Base-by-base conservation (phyloP, 2,888 invertebrate genomes). In the Scelioninae gen. 1 region DNA sequence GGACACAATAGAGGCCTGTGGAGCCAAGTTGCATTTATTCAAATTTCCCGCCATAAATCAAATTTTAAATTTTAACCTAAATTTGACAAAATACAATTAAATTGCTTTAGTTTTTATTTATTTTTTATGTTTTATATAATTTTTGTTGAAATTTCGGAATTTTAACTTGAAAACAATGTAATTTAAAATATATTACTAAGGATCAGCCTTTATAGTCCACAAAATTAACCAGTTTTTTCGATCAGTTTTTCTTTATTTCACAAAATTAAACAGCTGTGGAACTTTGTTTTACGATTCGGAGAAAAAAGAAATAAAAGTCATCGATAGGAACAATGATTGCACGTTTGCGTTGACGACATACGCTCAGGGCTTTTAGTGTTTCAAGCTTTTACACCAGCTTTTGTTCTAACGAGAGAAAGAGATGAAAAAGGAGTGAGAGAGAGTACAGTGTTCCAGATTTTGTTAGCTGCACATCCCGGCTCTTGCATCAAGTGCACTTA, bases 331-430 rank as follows among this genome's bases (percentile, higher is more conserved):
- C 23, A 49, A 49, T 49, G 49, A 49, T 49, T 49, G 49, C 49
- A 49, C 62, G 60, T 29, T 38, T 38, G 34, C 62, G 66, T 72
- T 63, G 76, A 82, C 55, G 76, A 72, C 38, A 47, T 15, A 15
- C 15, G 43, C 58, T 49, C 43, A 38, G 58, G 51, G 87, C 88
- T 88, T 89, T 89, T 87, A 89, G 85, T 82, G 86, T 88, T 88
- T 85, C 81, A 82, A 83, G 87, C 88, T 88, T 88, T 88, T 87
- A 86, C 60, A 65, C n/a, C 10, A 62, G 32, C 83, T 86, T 85
- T 85, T 85, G 86, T 82, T 60, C 81, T 23, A 23, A 23, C 23
- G 23, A 23, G 23, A 23, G 23, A 23, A 23, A 23, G 23, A 23
- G 23, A 23, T 23, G 23, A 23, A 23, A 23, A 23, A 23, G 4